These are phyloP conservation scores for Hypsopygia costalis DNA, from an alignment of 2,888 invertebrate species.

Conservation along the genomic window DNA sequence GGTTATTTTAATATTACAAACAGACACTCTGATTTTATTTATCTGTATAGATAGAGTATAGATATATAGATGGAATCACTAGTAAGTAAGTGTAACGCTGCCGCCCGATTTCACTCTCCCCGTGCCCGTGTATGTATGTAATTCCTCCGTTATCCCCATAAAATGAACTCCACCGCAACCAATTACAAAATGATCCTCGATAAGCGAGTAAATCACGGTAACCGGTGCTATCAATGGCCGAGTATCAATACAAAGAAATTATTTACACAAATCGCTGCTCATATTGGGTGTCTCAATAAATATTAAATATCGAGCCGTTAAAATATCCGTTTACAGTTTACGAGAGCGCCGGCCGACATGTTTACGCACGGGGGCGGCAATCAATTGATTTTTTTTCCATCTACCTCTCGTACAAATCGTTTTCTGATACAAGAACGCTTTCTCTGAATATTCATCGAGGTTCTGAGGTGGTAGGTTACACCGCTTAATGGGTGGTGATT, in stretches of 20 bases:
- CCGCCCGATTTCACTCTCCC: too few relatives aligned
- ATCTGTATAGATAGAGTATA: too few relatives aligned
- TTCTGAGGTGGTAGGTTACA: slow-evolving; percentile 15
- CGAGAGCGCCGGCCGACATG: slow-evolving; percentile 69
- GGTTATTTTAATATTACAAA: too few relatives aligned
- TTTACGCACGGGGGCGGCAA: slow-evolving; percentile 70
- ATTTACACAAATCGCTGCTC: slow-evolving; percentile 71
- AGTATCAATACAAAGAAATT: slow-evolving; percentile 46
- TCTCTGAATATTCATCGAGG: slow-evolving; percentile 39
- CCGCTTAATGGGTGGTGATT: slow-evolving; percentile 2
- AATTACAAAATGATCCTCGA: neutral
- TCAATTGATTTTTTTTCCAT: slow-evolving; percentile 63
- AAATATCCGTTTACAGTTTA: slow-evolving; percentile 79
- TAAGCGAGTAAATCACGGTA: slow-evolving; percentile 8
- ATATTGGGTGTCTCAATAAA: slow-evolving; percentile 78
- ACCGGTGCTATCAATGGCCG: slow-evolving; percentile 33
- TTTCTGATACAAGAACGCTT: slow-evolving; percentile 48
- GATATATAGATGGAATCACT: too few relatives aligned
- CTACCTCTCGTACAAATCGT: slow-evolving; percentile 12
- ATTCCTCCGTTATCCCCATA: too few relatives aligned
- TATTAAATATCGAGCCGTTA: slow-evolving; percentile 78
- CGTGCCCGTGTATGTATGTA: too few relatives aligned
- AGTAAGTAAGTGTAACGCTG: too few relatives aligned
- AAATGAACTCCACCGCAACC: neutral
- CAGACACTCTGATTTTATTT: too few relatives aligned